A percentile compares a stretch with the other conserved stretches of the same genome.
These are phyloP conservation scores for Diglossa brunneiventris DNA, from an alignment of 2,113 vertebrate genomes.

Conservation along the genomic window DNA sequence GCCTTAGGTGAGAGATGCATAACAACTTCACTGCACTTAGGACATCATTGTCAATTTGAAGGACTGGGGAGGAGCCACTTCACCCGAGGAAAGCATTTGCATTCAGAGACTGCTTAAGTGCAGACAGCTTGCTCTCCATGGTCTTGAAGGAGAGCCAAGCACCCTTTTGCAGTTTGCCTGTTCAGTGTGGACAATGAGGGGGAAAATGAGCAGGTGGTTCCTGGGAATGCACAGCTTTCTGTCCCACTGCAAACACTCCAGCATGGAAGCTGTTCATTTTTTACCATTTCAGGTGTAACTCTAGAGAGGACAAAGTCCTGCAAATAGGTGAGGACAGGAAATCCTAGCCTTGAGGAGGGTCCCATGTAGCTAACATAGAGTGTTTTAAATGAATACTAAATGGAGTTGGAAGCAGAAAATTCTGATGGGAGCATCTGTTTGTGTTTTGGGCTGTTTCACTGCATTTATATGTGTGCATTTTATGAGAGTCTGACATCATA, in stretches of 20 bases:
- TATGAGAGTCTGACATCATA: background rate
- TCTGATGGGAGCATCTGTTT: background rate
- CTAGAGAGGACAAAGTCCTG: background rate
- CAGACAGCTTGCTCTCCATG: background rate
- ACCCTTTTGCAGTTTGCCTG: background rate
- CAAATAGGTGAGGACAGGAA: background rate
- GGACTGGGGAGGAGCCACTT: background rate
- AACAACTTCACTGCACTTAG: background rate
- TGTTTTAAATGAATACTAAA: background rate
- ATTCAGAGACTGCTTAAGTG: background rate
- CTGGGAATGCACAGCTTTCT: background rate
- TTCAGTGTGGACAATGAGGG: background rate
- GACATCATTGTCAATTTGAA: constrained; percentile 18
- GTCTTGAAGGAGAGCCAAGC: background rate
- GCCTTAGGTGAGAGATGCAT: background rate
- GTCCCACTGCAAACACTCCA: background rate
- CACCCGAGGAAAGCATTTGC: background rate
- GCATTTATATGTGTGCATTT: background rate
- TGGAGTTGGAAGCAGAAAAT: background rate
- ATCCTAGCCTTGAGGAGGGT: background rate
- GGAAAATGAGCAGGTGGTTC: background rate
- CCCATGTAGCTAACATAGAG: background rate
- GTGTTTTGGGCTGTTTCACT: background rate
- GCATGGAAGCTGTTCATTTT: background rate
- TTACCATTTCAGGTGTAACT: background rate